Evolutionary conservation across 2,113 vertebrate species (phyloP), one percentile per base, ranked within the genome.

Genomic region (Setophaga kirtlandii): DNA sequence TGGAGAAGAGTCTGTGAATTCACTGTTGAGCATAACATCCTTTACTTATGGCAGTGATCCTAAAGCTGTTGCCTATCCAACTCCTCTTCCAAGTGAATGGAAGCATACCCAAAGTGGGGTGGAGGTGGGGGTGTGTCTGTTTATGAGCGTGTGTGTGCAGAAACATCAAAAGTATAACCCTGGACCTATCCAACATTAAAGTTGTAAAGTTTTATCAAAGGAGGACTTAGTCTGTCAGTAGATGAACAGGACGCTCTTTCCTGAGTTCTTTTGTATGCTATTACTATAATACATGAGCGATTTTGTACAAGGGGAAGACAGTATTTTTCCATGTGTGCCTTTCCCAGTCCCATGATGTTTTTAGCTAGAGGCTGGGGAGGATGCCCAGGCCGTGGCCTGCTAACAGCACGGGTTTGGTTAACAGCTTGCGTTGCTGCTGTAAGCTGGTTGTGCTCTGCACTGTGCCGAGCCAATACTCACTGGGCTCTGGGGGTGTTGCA

Each of bases 1-100:
- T 90, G 96, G 44, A 96, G 94, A 94, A 96, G 90, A 94, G 73
- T 91, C 93, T 96, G 83, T 95, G 93, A 77, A 46, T 96, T 96
- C 60, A 95, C 56, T 95, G 14, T 9, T 55, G 62, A 93, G 41
- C 80, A 68, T 81, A 80, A 91, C 37, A 27, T 88, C 82, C 33
- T 31, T 68, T 64, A 42, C 73, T 52, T 60, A 53, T 3, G 56
- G 77, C 71, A 81, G 64, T 62, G 47, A 67, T 70, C 8, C n/a
- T 73, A 46, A 85, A 90, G 55, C 78, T 83, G 24, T 69, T 76
- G 35, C 67, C 63, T 91, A 33, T 58, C 69, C 75, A 49, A 18
- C 39, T 90, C 59, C n/a, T 53, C 73, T 95, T 90, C 63, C 20
- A 52, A 52, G 70, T 7, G 30, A 80, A 67, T 39, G 42, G 25